A percentile compares a stretch with the other conserved stretches of the same genome.
Evolutionary conservation across 2,888 invertebrate species (phyloP).

Genomic region (Ochropleura plecta): DNA sequence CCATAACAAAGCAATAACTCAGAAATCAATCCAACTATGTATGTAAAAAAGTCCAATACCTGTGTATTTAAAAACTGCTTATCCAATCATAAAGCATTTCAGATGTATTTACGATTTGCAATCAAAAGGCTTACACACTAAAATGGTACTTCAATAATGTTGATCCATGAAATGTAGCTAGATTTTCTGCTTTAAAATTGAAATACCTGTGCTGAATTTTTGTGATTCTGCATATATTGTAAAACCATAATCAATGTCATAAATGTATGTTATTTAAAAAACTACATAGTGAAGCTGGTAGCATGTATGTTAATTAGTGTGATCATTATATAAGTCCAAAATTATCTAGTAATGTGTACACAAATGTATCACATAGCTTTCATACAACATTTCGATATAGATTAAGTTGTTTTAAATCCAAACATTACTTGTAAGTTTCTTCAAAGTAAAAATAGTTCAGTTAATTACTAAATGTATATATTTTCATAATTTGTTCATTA

Average conservation of each 20-base stretch:
- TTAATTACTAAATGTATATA: conserved; percentile 58
- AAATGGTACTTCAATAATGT: conserved; percentile 36
- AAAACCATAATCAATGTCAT: conserved; percentile 26
- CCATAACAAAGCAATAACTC: conserved; percentile 59
- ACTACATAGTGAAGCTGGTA: conserved; percentile 66
- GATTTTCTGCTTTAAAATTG: conserved; percentile 24
- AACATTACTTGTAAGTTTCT: conserved; percentile 61
- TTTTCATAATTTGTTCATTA: conserved; percentile 57
- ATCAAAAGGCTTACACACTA: conserved; percentile 34
- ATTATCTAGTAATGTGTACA: conserved; percentile 53
- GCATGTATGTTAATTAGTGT: conserved; percentile 57
- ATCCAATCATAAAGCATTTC: conserved; percentile 36
- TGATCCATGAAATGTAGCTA: conserved; percentile 34
- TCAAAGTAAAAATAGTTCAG: conserved; percentile 54
- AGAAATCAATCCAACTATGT: conserved; percentile 41
- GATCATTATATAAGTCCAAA: conserved; percentile 53
- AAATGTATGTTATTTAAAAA: conserved; percentile 24
- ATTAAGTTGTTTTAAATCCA: conserved; percentile 60
- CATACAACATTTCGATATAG: conserved; percentile 50
- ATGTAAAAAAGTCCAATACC: conserved; percentile 34
- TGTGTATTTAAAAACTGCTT: conserved; percentile 36
- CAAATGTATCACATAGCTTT: conserved; percentile 48
- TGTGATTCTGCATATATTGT: conserved; percentile 31
- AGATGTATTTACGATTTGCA: conserved; percentile 34
- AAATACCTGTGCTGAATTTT: conserved; percentile 43